These are phyloP conservation scores for Gymnopithys bicolor DNA, from an alignment of 2,797 vertebrate species.

Conservation along the genomic window DNA sequence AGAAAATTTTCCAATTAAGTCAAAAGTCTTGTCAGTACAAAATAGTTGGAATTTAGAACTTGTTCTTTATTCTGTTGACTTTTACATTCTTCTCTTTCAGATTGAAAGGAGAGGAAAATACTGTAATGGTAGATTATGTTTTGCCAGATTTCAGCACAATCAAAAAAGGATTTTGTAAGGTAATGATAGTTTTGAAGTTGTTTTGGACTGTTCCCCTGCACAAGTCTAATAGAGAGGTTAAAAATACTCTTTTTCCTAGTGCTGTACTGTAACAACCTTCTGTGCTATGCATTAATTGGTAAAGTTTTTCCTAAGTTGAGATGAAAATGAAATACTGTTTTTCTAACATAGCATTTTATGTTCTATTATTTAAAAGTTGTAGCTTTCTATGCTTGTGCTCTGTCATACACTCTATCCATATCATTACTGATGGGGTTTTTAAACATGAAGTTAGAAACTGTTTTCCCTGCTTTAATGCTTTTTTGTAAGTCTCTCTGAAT, in stretches of 20 bases:
- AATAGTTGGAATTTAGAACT: neutral
- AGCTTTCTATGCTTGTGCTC: neutral
- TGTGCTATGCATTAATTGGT: neutral
- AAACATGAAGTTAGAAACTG: neutral
- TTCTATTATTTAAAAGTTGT: neutral
- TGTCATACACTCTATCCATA: neutral
- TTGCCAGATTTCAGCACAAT: conserved; percentile 98
- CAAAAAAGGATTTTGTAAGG: conserved; percentile 99
- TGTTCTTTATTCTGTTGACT: neutral
- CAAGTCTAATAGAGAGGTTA: neutral
- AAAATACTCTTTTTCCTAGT: neutral
- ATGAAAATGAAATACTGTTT: neutral
- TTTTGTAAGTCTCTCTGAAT: neutral
- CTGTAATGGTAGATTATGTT: conserved; percentile 93
- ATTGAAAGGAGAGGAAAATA: conserved; percentile 93
- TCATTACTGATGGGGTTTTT: neutral
- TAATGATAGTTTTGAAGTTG: conserved; percentile 50
- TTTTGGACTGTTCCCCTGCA: neutral
- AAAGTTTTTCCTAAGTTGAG: neutral
- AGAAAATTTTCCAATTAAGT: neutral
- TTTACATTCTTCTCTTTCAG: conserved; percentile 76
- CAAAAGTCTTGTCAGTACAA: neutral
- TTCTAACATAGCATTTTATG: neutral
- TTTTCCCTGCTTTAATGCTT: neutral
- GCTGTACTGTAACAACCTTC: neutral